Evolutionary conservation across 2,113 vertebrate species (phyloP), one percentile per base, ranked within the genome.

Genomic region (Oceanites oceanicus): DNA sequence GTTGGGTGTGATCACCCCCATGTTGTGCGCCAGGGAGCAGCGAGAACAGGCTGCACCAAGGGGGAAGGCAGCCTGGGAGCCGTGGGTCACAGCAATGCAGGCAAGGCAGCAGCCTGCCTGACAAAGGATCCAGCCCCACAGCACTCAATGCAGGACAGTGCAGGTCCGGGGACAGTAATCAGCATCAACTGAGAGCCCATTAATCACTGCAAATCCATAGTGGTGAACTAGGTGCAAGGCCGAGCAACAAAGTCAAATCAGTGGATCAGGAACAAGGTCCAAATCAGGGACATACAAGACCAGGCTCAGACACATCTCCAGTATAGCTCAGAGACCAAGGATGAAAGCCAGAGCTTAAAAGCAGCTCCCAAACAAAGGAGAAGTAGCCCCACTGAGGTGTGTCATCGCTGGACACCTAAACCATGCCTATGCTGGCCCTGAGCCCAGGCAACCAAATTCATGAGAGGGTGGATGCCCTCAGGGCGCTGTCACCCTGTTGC

Each of bases 161-260:
- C 23, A 45, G 23, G 29, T 70, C 44, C 0, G 1, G 14, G 13
- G 6, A 45, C 0, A 1, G 27, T 47, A 21, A 52, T 15, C 22
- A 40, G 26, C 38, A 23, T 40, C 49, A 45, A 15, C 32, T 53
- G 42, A 70, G 47, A 74, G 6, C 17, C 20, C 1, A 0, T 38
- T 58, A 58, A 52, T 90, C 29, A 25, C 29, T 50, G 27, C 36
- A 74, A 61, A 73, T 30, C 42, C 62, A 40, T 49, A 63, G 10
- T 7, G n/a, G 38, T 55, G 47, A 79, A 42, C 10, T 15, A 45
- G 22, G 5, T 56, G 49, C 38, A 25, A 56, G 45, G 22, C 67
- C 61, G 50, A 93, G 22, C 15, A 71, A 66, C 9, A 59, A 53
- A 30, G 58, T 47, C 10, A 42, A 75, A 49, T 27, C 52, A 70